Evolutionary conservation across 2,888 invertebrate species (phyloP).

Genomic region (Drosophila fungiperda): DNA sequence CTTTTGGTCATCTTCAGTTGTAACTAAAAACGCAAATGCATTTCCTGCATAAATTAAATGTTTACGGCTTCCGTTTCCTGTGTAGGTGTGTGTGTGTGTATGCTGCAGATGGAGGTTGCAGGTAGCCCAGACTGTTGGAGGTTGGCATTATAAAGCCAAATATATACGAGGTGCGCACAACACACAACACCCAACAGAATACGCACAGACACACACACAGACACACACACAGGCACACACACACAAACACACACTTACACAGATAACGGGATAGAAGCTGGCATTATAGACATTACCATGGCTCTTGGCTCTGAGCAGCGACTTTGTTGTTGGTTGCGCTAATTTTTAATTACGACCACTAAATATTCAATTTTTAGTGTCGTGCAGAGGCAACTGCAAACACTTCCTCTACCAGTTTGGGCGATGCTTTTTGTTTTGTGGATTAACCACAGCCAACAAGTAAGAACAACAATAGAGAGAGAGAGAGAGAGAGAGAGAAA

Average conservation of each 20-base stretch:
- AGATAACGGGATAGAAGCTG: constrained; percentile 11
- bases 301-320: constrained; percentile 21
- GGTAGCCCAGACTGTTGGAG: constrained; percentile 28
- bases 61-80: constrained; percentile 70
- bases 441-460: constrained; percentile 36
- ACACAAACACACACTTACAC: background rate
- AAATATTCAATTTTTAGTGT: constrained; percentile 79
- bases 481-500: background rate
- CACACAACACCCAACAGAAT: constrained; percentile 32
- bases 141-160: constrained; percentile 70
- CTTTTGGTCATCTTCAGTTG: constrained; percentile 62
- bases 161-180: constrained; percentile 48
- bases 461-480: background rate
- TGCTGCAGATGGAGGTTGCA: constrained; percentile 8
- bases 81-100: constrained; percentile 13
- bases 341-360: constrained; percentile 79
- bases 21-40: constrained; percentile 73
- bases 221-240: background rate
- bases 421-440: constrained; percentile 25
- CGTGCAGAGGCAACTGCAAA: constrained; percentile 58
- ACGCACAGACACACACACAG: constrained; percentile 22
- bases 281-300: constrained; percentile 41
- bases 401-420: constrained; percentile 61
- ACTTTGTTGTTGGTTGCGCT: constrained; percentile 59
- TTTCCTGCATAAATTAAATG: constrained; percentile 78